phyloP scores from a whole-genome alignment of 2,888 invertebrate genomes.

The Nymphalis c-album region DNA sequence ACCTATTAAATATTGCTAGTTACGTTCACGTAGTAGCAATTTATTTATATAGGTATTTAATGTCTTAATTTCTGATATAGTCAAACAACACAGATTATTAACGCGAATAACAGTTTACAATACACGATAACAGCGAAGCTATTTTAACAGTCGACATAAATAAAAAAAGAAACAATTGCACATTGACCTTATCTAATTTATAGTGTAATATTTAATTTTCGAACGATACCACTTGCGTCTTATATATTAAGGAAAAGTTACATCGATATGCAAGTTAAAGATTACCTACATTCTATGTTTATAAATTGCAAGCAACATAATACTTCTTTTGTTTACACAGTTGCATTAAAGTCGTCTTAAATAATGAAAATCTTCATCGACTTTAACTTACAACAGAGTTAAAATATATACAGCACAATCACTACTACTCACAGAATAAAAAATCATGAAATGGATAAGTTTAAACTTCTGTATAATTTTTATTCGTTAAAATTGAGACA shows the following conservation, averaged over 20 bases:
- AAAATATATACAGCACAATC: too few relatives aligned
- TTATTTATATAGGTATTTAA: not conserved
- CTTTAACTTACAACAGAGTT: not conserved
- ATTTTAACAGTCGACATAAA: constrained; percentile 28
- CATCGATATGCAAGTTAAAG: constrained; percentile 57
- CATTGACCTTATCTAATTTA: constrained; percentile 22
- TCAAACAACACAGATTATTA: constrained; percentile 1
- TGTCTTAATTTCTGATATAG: not conserved
- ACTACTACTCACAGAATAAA: too few relatives aligned
- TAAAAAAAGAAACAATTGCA: constrained; percentile 22
- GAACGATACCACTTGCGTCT: not conserved
- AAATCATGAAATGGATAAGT: too few relatives aligned
- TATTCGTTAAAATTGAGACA: too few relatives aligned
- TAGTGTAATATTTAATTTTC: constrained; percentile 3
- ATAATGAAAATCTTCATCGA: not conserved
- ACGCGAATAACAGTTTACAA: constrained; percentile 5
- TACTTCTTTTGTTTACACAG: not conserved
- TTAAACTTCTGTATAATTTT: too few relatives aligned
- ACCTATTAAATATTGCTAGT: too few relatives aligned
- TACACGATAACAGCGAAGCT: constrained; percentile 33
- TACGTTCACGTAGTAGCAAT: not conserved
- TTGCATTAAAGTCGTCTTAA: not conserved
- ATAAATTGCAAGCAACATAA: constrained; percentile 8
- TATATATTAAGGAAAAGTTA: constrained; percentile 34
- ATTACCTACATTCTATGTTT: constrained; percentile 40